phyloP scores from a whole-genome alignment of 2,113 vertebrate species.

The mouse (Mus musculus) region DNA sequence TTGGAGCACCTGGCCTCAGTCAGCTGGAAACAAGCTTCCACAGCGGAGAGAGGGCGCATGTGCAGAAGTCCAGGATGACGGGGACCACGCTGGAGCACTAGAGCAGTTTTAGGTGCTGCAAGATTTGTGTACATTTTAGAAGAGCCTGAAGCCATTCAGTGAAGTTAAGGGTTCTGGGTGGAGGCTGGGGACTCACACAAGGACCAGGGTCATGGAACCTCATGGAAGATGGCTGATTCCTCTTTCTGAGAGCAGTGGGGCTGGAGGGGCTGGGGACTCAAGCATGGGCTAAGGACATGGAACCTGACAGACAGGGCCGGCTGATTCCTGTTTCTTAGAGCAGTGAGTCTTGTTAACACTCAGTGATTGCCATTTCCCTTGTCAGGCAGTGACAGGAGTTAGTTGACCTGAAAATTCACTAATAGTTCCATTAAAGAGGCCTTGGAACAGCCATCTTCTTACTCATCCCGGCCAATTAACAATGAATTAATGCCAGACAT shows the following conservation, averaged over 20 bases:
- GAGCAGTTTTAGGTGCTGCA: not conserved
- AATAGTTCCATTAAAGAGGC: slow-evolving; percentile 81
- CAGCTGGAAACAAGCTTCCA: not conserved
- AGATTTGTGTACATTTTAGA: not conserved
- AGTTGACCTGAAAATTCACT: slow-evolving; percentile 82
- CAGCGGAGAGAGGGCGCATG: not conserved
- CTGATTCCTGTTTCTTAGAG: slow-evolving; percentile 60
- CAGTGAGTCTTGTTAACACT: slow-evolving; percentile 51
- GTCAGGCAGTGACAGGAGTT: slow-evolving; percentile 81
- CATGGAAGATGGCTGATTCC: slow-evolving; percentile 63
- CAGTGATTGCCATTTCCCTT: slow-evolving; percentile 80
- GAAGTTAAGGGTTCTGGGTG: not conserved
- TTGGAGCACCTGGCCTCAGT: not conserved
- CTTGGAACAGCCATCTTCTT: slow-evolving; percentile 78
- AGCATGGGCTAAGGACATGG: fast-evolving
- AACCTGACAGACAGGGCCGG: slow-evolving; percentile 58
- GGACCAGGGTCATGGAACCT: not conserved
- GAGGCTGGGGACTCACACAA: not conserved
- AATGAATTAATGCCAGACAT: slow-evolving; percentile 76
- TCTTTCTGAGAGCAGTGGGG: slow-evolving; percentile 46
- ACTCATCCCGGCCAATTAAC: slow-evolving; percentile 79
- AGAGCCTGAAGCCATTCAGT: not conserved
- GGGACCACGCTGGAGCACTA: not conserved
- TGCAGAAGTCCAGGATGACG: not conserved
- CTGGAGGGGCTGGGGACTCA: not conserved